Conservation (phyloP, 2,797 vertebrate genomes). For the Takifugu ocellatus region DNA sequence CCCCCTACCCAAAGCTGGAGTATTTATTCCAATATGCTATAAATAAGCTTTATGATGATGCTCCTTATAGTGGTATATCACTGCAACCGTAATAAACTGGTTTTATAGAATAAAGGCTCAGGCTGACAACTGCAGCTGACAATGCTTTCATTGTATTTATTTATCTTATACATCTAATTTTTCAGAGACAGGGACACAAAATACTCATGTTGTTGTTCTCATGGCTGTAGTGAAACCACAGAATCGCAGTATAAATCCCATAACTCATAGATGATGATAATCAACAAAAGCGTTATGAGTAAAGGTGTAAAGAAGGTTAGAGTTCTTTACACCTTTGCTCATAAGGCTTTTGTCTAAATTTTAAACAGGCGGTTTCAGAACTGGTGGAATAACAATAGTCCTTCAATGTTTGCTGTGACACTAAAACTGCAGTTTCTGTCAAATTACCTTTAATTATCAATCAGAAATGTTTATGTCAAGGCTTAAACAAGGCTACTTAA, state of each 20-base stretch:
- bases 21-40: slow-evolving; percentile 22
- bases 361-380: not conserved
- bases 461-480: slow-evolving; percentile 47
- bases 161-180: no score
- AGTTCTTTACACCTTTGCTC: no score
- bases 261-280: no score
- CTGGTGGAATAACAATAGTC: slow-evolving; percentile 19
- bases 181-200: not conserved
- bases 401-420: slow-evolving; percentile 23
- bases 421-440: slow-evolving; percentile 40
- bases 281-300: no score
- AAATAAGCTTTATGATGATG: slow-evolving; percentile 16
- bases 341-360: no score
- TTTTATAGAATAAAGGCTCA: no score
- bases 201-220: not conserved
- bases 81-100: no score
- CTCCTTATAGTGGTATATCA: not conserved
- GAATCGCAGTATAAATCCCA: no score
- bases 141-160: no score
- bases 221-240: no score
- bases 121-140: no score
- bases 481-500: slow-evolving; percentile 46
- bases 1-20: not conserved
- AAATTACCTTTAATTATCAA: slow-evolving; percentile 48
- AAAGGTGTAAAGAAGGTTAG: no score